These are phyloP conservation scores for Aphis craccivora DNA, from an alignment of 1,140 invertebrate genomes.

Conservation along the genomic window DNA sequence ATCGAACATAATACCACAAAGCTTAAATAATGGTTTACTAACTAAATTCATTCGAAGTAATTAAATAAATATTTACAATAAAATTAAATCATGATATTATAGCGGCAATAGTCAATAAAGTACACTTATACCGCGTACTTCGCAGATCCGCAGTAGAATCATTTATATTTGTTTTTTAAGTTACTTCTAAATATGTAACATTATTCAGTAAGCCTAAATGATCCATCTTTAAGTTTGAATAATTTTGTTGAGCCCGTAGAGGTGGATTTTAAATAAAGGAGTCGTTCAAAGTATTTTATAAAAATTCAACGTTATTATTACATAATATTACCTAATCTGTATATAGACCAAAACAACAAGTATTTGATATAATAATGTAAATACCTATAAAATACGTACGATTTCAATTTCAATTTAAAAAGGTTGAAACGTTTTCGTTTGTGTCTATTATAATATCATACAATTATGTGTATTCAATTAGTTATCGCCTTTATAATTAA, in stretches of 20 bases:
- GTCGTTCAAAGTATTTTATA: neutral
- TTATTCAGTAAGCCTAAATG: neutral
- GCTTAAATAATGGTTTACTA: neutral
- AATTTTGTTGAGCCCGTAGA: neutral
- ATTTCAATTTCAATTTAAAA: neutral
- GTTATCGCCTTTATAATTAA: too few relatives aligned
- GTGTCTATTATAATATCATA: neutral
- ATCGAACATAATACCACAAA: neutral
- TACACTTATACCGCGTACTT: too few relatives aligned
- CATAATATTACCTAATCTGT: neutral
- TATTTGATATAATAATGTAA: neutral
- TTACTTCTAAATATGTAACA: neutral
- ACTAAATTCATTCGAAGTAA: neutral
- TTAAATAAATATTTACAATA: neutral
- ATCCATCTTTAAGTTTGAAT: neutral
- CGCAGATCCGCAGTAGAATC: neutral
- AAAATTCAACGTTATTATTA: neutral
- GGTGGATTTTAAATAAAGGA: neutral
- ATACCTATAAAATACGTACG: neutral
- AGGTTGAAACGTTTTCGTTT: neutral
- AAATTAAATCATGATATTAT: neutral
- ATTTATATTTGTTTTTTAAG: neutral
- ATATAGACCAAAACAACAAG: neutral
- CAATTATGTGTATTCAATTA: too few relatives aligned
- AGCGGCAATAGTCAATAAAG: too few relatives aligned